A percentile compares a stretch with the other conserved stretches of the same genome.
Evolutionary conservation across 2,113 vertebrate genomes (phyloP).

Genomic region (Proteles cristata): DNA sequence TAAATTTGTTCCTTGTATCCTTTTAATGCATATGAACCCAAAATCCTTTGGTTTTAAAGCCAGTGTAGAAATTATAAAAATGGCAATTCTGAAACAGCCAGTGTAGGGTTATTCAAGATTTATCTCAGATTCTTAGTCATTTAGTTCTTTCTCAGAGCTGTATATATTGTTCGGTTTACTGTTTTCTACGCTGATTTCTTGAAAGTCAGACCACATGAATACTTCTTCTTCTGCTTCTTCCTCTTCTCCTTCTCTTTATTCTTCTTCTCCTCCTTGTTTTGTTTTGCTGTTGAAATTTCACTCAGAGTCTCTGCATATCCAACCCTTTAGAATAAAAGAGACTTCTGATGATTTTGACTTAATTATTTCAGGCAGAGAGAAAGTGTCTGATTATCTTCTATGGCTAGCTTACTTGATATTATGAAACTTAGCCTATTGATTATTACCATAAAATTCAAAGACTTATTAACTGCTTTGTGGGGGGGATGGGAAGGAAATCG

Average conservation of each 20-base stretch:
- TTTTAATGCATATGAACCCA: neutral
- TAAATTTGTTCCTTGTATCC: neutral
- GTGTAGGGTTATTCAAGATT: neutral
- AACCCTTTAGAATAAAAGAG: constrained; percentile 76
- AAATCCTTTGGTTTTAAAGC: constrained; percentile 4
- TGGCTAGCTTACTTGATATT: constrained; percentile 83
- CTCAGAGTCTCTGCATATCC: constrained; percentile 65
- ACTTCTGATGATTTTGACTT: constrained; percentile 82
- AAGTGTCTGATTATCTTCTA: constrained; percentile 80
- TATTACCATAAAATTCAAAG: constrained; percentile 85
- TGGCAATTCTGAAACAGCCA: neutral
- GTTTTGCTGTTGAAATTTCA: constrained; percentile 53
- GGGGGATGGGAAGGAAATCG: constrained; percentile 68
- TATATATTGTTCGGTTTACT: neutral
- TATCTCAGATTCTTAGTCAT: neutral
- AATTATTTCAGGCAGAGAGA: constrained; percentile 81
- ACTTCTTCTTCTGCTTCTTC: constrained; percentile 36
- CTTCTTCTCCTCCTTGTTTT: neutral
- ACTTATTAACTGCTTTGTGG: constrained; percentile 83
- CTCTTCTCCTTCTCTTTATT: neutral
- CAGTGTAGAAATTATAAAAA: neutral
- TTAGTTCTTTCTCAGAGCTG: constrained; percentile 16
- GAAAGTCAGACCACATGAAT: constrained; percentile 25
- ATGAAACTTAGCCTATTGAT: constrained; percentile 86
- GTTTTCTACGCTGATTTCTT: neutral